These are phyloP conservation scores for Callithrix jacchus DNA, from an alignment of 2,113 vertebrate genomes.

Conservation along the genomic window DNA sequence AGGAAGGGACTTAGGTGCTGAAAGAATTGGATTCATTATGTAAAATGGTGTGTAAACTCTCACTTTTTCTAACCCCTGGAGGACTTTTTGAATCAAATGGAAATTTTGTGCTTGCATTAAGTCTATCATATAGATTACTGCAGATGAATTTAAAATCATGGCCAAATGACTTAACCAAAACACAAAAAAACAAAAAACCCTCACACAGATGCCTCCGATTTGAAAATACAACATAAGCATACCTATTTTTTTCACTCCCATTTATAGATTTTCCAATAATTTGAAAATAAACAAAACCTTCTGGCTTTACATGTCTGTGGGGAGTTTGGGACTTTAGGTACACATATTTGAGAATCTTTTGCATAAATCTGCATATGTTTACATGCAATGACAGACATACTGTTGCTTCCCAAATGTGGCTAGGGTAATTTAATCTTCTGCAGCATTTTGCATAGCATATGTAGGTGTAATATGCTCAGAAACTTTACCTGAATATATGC, in stretches of 20 bases:
- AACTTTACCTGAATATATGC: conserved; percentile 67
- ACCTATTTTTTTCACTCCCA: conserved; percentile 58
- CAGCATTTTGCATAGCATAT: conserved; percentile 71
- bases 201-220: conserved; percentile 36
- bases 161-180: not conserved
- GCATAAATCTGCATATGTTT: conserved; percentile 72
- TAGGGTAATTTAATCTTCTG: conserved; percentile 71
- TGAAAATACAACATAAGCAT: conserved; percentile 34
- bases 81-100: conserved; percentile 40
- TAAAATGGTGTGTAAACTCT: conserved; percentile 46
- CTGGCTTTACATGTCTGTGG: conserved; percentile 61
- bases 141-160: conserved; percentile 49
- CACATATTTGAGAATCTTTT: conserved; percentile 64
- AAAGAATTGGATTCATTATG: not conserved
- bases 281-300: conserved; percentile 77
- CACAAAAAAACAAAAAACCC: not conserved
- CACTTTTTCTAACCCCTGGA: conserved; percentile 3
- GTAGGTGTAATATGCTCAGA: conserved; percentile 62
- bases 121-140: not conserved
- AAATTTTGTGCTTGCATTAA: conserved; percentile 20
- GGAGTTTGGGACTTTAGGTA: conserved; percentile 62
- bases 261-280: conserved; percentile 67
- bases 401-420: conserved; percentile 60
- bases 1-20: not conserved
- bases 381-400: conserved; percentile 72